Conservation (phyloP, 2,113 vertebrate species). For the Numenius arquata region DNA sequence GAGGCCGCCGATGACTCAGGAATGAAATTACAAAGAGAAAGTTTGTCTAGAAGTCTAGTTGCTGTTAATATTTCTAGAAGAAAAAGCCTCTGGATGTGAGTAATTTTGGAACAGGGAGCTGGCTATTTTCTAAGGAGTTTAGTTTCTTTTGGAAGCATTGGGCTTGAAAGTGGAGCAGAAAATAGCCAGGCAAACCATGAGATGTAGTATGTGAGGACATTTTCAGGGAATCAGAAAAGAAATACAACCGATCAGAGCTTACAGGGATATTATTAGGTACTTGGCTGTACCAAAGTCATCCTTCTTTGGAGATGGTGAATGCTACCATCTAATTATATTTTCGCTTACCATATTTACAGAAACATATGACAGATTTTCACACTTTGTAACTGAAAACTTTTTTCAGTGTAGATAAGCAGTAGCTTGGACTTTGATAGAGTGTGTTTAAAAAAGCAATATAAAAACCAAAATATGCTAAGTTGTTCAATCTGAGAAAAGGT, state of each 20-base stretch:
- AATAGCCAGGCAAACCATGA: neutral
- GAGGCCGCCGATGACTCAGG: neutral
- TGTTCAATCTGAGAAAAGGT: neutral
- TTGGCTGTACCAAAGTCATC: neutral
- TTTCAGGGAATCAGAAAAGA: neutral
- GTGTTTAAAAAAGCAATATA: neutral
- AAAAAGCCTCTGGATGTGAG: neutral
- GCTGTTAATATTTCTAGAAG: neutral
- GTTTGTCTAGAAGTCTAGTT: neutral
- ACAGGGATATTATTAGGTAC: neutral
- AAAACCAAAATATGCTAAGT: neutral
- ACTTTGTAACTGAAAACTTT: neutral
- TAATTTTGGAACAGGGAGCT: neutral
- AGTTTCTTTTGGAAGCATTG: neutral
- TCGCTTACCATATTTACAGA: neutral
- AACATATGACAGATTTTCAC: neutral
- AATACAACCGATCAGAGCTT: neutral
- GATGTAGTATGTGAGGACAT: neutral
- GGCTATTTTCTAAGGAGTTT: neutral
- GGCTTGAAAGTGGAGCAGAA: neutral
- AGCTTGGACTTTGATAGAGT: neutral
- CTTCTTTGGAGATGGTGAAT: neutral
- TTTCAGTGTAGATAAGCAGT: neutral
- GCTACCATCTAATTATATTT: neutral
- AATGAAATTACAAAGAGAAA: neutral